These are phyloP conservation scores for Pelmatolapia mariae DNA, from an alignment of 2,113 vertebrate species.

Conservation along the genomic window DNA sequence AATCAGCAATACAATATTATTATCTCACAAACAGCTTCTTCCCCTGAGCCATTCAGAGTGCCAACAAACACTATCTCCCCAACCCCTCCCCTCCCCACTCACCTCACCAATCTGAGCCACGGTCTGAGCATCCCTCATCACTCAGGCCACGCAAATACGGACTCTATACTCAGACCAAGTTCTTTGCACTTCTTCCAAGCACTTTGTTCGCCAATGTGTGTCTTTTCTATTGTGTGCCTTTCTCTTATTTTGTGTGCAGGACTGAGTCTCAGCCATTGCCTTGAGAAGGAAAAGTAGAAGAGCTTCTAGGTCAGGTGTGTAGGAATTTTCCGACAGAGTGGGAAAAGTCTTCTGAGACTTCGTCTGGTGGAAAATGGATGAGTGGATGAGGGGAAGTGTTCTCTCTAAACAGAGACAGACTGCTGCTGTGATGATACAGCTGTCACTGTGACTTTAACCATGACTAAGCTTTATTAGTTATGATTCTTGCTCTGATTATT, in stretches of 20 bases:
- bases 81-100: not conserved
- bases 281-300: not conserved
- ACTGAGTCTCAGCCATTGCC: not conserved
- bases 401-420: not conserved
- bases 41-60: not conserved
- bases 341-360: not conserved
- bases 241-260: not conserved
- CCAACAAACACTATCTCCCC: not conserved
- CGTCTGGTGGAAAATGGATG: not conserved
- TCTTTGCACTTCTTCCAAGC: not conserved
- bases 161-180: not conserved
- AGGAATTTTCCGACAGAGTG: not conserved
- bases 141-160: not conserved
- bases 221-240: not conserved
- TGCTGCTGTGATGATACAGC: not conserved
- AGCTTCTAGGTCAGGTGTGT: not conserved
- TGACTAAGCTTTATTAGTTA: not conserved
- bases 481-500: not conserved
- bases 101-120: not conserved
- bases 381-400: not conserved
- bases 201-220: not conserved
- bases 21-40: not conserved
- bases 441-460: not conserved
- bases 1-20: not conserved
- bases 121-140: not conserved